Percentiles rank a stretch among this genome's conserved stretches.
Conservation (phyloP, 2,113 vertebrate genomes). For the Scomber japonicus region DNA sequence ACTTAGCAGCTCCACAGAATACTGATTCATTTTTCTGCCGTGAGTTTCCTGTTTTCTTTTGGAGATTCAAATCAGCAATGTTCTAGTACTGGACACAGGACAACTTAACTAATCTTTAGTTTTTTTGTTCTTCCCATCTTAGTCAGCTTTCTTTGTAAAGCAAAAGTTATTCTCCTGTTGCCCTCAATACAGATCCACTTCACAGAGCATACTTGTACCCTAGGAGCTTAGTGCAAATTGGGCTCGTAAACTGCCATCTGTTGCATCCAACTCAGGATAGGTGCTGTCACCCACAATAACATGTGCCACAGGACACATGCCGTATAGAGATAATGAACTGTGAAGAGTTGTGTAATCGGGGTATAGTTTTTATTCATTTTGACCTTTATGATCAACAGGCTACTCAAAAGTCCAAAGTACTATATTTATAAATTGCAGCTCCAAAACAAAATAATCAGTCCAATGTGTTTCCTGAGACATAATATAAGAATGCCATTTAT, state of each 20-base stretch:
- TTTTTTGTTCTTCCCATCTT: neutral
- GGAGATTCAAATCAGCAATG: neutral
- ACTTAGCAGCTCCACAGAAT: neutral
- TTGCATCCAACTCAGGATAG: conserved; percentile 61
- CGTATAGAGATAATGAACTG: conserved; percentile 30
- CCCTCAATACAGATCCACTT: conserved; percentile 36
- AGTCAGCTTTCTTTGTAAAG: conserved; percentile 30
- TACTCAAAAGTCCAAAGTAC: neutral
- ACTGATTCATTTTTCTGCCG: conserved; percentile 13
- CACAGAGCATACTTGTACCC: conserved; percentile 44
- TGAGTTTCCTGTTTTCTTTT: neutral
- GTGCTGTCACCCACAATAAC: conserved; percentile 68
- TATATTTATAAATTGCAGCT: neutral
- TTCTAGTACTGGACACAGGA: conserved; percentile 22
- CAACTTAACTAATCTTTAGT: neutral
- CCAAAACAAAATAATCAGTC: neutral
- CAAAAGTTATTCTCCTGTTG: conserved; percentile 53
- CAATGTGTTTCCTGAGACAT: neutral
- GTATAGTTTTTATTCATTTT: conserved; percentile 26
- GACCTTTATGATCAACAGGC: conserved; percentile 16
- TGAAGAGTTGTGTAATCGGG: conserved; percentile 17
- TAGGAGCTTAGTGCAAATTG: conserved; percentile 52
- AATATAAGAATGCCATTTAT: neutral
- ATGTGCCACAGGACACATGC: conserved; percentile 68
- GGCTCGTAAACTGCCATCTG: conserved; percentile 65